These are phyloP conservation scores for Melanophora roralis DNA, from an alignment of 2,888 invertebrate genomes.

Conservation along the genomic window DNA sequence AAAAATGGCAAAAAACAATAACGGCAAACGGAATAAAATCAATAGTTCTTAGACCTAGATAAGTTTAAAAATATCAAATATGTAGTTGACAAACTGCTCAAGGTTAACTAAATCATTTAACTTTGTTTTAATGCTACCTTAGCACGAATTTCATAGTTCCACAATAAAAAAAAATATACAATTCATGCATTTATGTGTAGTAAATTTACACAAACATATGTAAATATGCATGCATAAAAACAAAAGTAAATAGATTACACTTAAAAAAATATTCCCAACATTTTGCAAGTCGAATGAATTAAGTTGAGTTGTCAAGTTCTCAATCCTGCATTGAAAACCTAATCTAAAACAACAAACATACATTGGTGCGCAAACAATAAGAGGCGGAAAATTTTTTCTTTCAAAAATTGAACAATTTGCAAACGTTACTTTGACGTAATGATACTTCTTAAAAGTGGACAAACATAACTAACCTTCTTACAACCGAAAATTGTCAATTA, in stretches of 20 bases:
- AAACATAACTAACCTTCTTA: too few relatives aligned
- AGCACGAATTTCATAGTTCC: conserved; percentile 65
- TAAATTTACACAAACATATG: background rate
- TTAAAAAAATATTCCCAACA: background rate
- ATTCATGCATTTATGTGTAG: background rate
- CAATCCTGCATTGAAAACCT: too few relatives aligned
- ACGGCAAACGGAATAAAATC: conserved; percentile 35
- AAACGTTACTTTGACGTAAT: too few relatives aligned
- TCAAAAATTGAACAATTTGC: too few relatives aligned
- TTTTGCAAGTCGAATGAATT: too few relatives aligned
- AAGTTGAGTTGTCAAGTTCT: too few relatives aligned
- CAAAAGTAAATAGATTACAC: background rate
- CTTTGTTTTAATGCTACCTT: conserved; percentile 64
- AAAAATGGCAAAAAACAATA: background rate
- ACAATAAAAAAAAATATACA: background rate
- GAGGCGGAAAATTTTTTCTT: too few relatives aligned
- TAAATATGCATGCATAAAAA: background rate
- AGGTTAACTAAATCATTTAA: conserved; percentile 70
- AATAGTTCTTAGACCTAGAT: conserved; percentile 59
- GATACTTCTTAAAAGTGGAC: too few relatives aligned
- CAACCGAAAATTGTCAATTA: too few relatives aligned
- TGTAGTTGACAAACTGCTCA: conserved; percentile 68
- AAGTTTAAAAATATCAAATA: conserved; percentile 59
- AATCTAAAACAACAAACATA: too few relatives aligned
- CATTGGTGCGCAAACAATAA: too few relatives aligned